Base-by-base conservation (phyloP, 2,888 invertebrate genomes). In the Brachypalpus laphriformis region DNA sequence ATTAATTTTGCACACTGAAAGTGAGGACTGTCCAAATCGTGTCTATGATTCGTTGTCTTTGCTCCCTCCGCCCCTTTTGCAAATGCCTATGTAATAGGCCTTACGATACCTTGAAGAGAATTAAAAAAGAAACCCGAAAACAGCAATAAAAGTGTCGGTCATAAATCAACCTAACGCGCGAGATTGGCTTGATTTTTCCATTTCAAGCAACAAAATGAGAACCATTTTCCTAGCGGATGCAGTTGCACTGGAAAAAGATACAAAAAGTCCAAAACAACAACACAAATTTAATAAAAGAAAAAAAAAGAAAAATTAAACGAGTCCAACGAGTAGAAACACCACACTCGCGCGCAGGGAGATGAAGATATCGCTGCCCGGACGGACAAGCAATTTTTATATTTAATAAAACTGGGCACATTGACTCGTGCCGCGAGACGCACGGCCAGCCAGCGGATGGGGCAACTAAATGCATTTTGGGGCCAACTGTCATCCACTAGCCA, bases 391-490 rank as follows among this genome's bases (percentile, higher is more conserved):
- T 82, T 82, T 75, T 82, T 77, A 59, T 78, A 82, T 78, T 82
- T 72, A 78, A 82, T 82, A 72, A n/a, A 78, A 47, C 45, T 31
- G 57, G 31, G 82, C 78, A 72, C 82, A 72, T 82, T 82, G 82
- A 78, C 82, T 82, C 78, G 82, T 82, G 82, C 77, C 82, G 76
- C 61, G 56, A 42, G 61, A 20, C 40, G 34, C 11, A 54, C 45
- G 34, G 51, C 16, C 45, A 9, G 25, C 47, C n/a, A 54, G 22
- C 31, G 49, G 54, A 76, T 57, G 82, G 70, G 63, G 72, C 14
- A 72, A 82, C 77, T 82, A 72, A 68, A 82, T 66, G 72, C 78
- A 66, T 82, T 82, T 82, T 82, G 82, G 78, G 78, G 82, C 78
- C 78, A 82, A 78, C 72, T 78, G 82, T 78, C 82, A 82, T 66